Evolutionary conservation across 2,888 invertebrate genomes (phyloP).

Genomic region (Oxystoma pomonae): DNA sequence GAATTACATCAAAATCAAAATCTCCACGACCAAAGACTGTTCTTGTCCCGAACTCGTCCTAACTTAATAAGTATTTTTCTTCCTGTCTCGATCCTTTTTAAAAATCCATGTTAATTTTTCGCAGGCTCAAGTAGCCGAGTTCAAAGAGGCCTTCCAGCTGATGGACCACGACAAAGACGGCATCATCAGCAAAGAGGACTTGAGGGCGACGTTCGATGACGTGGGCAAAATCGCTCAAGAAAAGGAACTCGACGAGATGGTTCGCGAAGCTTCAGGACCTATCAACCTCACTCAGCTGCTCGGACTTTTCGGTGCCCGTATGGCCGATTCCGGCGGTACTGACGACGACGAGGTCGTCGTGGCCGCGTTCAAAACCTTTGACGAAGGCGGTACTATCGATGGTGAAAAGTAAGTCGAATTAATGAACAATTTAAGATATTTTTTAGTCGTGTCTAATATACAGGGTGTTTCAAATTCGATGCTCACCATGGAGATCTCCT

Average conservation of each 20-base stretch:
- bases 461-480: no score
- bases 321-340: constrained; percentile 82
- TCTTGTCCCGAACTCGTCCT: no score
- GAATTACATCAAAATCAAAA: no score
- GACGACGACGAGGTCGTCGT: constrained; percentile 90
- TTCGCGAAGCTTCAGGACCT: constrained; percentile 79
- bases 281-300: constrained; percentile 94
- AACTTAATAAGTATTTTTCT: no score
- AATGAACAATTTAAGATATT: not conserved
- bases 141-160: constrained; percentile 92
- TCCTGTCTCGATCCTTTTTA: no score
- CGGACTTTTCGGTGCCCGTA: constrained; percentile 86
- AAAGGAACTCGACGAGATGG: constrained; percentile 89
- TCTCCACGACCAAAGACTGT: no score
- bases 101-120: no score
- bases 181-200: constrained; percentile 74
- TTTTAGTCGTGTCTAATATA: not conserved
- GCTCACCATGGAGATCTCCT: no score
- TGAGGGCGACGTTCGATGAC: constrained; percentile 87
- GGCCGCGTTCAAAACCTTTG: constrained; percentile 90
- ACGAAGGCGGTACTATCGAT: constrained; percentile 83
- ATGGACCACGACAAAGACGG: constrained; percentile 93
- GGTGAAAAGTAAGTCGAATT: constrained; percentile 72
- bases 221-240: constrained; percentile 86
- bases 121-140: constrained; percentile 78